These are phyloP conservation scores for Phrynosoma blainvillii DNA, from an alignment of 2,113 vertebrate genomes.

Conservation along the genomic window DNA sequence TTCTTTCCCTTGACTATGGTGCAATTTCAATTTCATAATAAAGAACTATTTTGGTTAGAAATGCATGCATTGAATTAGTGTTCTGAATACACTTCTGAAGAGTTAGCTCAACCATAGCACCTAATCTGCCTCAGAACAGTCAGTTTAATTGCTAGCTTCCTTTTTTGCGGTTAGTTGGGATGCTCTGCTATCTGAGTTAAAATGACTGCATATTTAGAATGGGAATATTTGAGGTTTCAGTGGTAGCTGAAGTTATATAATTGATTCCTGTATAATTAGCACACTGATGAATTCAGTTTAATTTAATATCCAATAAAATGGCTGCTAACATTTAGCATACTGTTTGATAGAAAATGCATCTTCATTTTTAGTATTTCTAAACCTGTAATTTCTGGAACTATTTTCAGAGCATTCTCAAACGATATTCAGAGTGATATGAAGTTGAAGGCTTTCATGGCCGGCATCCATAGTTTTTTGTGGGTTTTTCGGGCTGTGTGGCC, in stretches of 20 bases:
- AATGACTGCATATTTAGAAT: slow-evolving; percentile 40
- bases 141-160: slow-evolving; percentile 19
- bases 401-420: not conserved
- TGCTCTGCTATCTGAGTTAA: not conserved
- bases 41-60: slow-evolving; percentile 12
- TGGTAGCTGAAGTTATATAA: slow-evolving; percentile 24
- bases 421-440: not conserved
- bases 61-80: not conserved
- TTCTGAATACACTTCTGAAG: not conserved
- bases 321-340: not conserved
- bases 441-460: no score
- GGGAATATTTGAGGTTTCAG: slow-evolving; percentile 51
- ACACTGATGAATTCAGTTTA: slow-evolving; percentile 34
- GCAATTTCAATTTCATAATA: slow-evolving; percentile 15
- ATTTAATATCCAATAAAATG: not conserved
- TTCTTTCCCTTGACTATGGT: not conserved
- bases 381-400: not conserved
- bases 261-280: not conserved
- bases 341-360: not conserved
- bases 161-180: not conserved
- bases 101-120: slow-evolving; percentile 36
- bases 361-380: not conserved
- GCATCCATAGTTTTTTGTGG: no score
- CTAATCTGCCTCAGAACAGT: slow-evolving; percentile 27
- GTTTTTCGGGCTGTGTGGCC: no score